A percentile compares a stretch with the other conserved stretches of the same genome.
These are phyloP conservation scores for Tribolium madens DNA, from an alignment of 1,140 invertebrate genomes.

Conservation along the genomic window DNA sequence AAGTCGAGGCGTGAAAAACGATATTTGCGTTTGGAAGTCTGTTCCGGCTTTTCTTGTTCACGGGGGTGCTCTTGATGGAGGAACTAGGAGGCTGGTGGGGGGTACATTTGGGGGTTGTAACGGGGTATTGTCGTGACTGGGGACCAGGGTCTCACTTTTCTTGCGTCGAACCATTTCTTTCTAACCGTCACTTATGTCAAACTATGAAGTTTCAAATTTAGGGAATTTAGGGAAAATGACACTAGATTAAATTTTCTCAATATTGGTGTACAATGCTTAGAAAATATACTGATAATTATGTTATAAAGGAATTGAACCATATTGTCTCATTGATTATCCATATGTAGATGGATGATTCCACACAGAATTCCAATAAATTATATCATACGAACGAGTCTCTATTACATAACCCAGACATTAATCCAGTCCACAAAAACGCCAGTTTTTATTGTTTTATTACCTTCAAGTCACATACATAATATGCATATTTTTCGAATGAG, in stretches of 20 bases:
- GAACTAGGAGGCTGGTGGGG: not conserved
- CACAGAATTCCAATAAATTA: slow-evolving; percentile 47
- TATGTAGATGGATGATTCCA: slow-evolving; percentile 42
- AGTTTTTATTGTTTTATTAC: no score
- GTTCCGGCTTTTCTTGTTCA: slow-evolving; percentile 18
- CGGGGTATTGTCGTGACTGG: not conserved
- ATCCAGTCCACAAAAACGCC: not conserved
- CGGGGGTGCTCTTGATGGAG: slow-evolving; percentile 36
- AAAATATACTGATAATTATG: slow-evolving; percentile 42
- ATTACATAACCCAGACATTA: not conserved
- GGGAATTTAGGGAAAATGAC: no score
- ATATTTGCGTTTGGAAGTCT: slow-evolving; percentile 39
- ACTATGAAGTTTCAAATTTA: no score
- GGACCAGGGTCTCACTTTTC: not conserved
- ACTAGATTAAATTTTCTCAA: slow-evolving; percentile 39
- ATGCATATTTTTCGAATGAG: no score
- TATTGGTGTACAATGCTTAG: slow-evolving; percentile 41
- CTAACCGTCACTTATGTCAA: slow-evolving; percentile 19
- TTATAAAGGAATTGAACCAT: slow-evolving; percentile 47
- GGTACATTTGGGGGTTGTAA: not conserved
- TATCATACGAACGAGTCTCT: not conserved
- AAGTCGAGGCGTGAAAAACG: slow-evolving; percentile 48
- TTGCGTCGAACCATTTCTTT: not conserved
- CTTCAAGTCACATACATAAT: no score
- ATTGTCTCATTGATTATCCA: slow-evolving; percentile 42